Evolutionary conservation across 2,888 invertebrate genomes (phyloP), one percentile per base, ranked within the genome.

Genomic region (Hypercompe scribonia): DNA sequence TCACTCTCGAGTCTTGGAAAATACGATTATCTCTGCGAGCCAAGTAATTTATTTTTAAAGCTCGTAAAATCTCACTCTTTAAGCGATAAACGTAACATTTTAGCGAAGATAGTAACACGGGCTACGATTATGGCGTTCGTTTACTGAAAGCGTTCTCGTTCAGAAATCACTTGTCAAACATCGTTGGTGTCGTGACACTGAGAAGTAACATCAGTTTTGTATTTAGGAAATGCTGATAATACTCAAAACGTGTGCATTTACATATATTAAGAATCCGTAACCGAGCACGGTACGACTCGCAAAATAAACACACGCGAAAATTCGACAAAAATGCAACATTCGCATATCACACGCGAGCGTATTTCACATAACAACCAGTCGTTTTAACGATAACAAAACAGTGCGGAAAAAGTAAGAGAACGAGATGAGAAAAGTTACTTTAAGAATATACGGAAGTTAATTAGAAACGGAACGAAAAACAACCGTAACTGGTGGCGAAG

Each of bases 401-500:
- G 86, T 80, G 88, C 88, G 87, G 89, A 93, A 92, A 92, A 92
- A 91, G 90, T 87, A 88, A 87, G 85, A 88, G 84, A 90, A 90
- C 91, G 92, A 93, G 94, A 95, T 95, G 95, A 94, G 93, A 95
- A 95, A 95, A 95, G 95, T 95, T 95, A 93, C 93, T 93, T 94
- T 91, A 92, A 95, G 94, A 94, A 95, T 94, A 93, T 92, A 95
- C 95, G 95, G 94, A 95, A 95, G 95, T 95, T 95, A 96, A 96
- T 95, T 95, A 96, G 93, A 92, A 94, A 92, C 92, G 93, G 94
- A 95, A 93, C 95, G 95, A 95, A 95, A 95, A 96, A 96, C 96
- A 96, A 96, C 96, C 96, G 96, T 96, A 94, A 94, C 96, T 95
- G 95, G 92, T 95, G 95, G 95, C 96, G 96, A 95, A 94, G 96